A percentile compares a stretch with the other conserved stretches of the same genome.
phyloP scores from a whole-genome alignment of 2,888 invertebrate species.

The Aphidoletes aphidimyza region DNA sequence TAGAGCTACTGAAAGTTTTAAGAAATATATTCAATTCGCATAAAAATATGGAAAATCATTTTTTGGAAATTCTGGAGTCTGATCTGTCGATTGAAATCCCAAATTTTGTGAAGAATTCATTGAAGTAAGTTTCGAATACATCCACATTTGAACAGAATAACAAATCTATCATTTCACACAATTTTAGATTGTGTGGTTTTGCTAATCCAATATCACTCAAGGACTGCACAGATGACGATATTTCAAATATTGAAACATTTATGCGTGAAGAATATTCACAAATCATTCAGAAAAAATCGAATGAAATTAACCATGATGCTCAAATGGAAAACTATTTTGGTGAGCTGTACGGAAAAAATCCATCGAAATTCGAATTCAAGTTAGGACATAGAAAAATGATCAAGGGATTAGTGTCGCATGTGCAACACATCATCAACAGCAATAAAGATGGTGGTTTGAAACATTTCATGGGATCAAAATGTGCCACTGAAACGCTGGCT shows the following conservation, averaged over 20 bases:
- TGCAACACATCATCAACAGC: neutral
- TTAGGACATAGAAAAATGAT: neutral
- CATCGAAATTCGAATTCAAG: neutral
- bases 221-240: neutral
- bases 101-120: neutral
- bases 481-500: neutral
- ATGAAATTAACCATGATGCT: neutral
- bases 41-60: too few relatives aligned
- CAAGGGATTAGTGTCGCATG: neutral
- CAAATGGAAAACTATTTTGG: neutral
- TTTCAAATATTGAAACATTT: neutral
- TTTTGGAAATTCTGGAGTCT: neutral
- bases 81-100: neutral
- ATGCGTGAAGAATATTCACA: too few relatives aligned
- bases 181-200: neutral
- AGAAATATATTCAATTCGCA: too few relatives aligned
- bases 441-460: neutral
- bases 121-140: neutral
- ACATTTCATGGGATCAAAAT: neutral
- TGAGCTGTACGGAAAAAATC: neutral
- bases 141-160: neutral
- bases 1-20: too few relatives aligned
- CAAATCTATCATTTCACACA: neutral
- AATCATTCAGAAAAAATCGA: too few relatives aligned
- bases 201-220: neutral